Evolutionary conservation across 2,113 vertebrate genomes (phyloP).

Genomic region (Acinonyx jubatus): DNA sequence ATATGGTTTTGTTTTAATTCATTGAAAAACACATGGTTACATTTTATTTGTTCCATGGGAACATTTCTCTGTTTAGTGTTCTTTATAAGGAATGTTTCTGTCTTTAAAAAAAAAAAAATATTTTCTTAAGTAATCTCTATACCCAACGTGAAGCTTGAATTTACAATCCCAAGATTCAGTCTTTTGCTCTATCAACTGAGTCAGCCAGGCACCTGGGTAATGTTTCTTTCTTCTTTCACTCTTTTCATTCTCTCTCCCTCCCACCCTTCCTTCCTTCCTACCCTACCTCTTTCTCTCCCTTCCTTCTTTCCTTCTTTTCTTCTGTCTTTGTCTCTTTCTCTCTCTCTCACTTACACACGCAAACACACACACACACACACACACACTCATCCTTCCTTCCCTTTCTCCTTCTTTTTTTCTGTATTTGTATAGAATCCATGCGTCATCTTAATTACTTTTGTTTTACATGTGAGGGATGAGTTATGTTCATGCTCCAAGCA

Average conservation of each 20-base stretch:
- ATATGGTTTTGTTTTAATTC: not conserved
- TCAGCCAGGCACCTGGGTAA: no score
- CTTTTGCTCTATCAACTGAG: no score
- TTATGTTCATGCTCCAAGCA: not conserved
- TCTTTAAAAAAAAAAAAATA: not conserved
- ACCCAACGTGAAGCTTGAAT: no score
- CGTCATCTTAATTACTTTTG: not conserved
- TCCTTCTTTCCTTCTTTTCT: not conserved
- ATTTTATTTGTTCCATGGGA: not conserved
- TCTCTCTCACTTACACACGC: not conserved
- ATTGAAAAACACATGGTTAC: not conserved
- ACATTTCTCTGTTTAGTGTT: not conserved
- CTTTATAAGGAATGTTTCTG: not conserved
- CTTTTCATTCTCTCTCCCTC: not conserved
- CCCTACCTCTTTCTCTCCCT: not conserved
- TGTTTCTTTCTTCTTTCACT: not conserved
- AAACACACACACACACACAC: not conserved
- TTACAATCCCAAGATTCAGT: no score
- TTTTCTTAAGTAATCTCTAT: not conserved
- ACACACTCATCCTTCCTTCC: no score
- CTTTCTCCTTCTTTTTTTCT: not conserved
- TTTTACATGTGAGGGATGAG: not conserved
- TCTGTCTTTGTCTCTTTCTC: not conserved
- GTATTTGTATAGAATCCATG: not conserved
- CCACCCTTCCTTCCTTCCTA: not conserved